phyloP scores from a whole-genome alignment of 2,888 invertebrate species.

The Euplagia quadripunctaria region DNA sequence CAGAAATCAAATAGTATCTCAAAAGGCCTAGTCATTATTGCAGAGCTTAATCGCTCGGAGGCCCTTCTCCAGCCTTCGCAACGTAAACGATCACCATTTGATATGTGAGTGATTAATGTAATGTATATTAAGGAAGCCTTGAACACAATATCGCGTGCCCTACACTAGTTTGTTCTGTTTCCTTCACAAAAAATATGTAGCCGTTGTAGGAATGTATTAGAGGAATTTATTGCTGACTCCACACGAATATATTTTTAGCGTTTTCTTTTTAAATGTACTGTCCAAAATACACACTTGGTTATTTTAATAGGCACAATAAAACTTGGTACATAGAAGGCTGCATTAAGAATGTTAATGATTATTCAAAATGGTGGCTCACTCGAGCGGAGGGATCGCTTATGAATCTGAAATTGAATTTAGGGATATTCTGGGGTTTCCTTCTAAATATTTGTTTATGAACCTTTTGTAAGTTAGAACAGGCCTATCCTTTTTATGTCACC shows the following conservation, averaged over 20 bases:
- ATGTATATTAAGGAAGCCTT: slow-evolving; percentile 33
- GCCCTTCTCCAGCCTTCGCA: slow-evolving; percentile 4
- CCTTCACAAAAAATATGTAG: slow-evolving; percentile 53
- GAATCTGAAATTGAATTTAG: slow-evolving; percentile 63
- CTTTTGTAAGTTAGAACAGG: slow-evolving; percentile 30
- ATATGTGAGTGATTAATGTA: slow-evolving; percentile 42
- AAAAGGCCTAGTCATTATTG: background rate
- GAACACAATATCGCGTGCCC: slow-evolving; percentile 57
- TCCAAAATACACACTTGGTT: background rate
- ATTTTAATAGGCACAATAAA: background rate
- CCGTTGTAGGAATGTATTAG: slow-evolving; percentile 38
- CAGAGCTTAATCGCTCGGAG: background rate
- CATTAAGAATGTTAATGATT: slow-evolving; percentile 33
- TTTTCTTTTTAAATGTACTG: slow-evolving; percentile 22
- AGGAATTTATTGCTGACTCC: slow-evolving; percentile 46
- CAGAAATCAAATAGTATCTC: background rate
- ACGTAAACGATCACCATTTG: slow-evolving; percentile 26
- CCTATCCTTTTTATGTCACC: slow-evolving; percentile 28
- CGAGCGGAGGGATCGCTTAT: slow-evolving; percentile 60
- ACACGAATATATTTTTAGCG: slow-evolving; percentile 22
- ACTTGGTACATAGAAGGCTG: background rate
- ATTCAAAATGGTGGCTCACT: slow-evolving; percentile 60
- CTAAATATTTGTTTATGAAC: slow-evolving; percentile 48
- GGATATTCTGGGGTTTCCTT: slow-evolving; percentile 40
- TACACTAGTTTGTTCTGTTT: slow-evolving; percentile 51